Evolutionary conservation across 2,797 vertebrate genomes (phyloP), one percentile per base, ranked within the genome.

Genomic region (Muraenolepis orangiensis): DNA sequence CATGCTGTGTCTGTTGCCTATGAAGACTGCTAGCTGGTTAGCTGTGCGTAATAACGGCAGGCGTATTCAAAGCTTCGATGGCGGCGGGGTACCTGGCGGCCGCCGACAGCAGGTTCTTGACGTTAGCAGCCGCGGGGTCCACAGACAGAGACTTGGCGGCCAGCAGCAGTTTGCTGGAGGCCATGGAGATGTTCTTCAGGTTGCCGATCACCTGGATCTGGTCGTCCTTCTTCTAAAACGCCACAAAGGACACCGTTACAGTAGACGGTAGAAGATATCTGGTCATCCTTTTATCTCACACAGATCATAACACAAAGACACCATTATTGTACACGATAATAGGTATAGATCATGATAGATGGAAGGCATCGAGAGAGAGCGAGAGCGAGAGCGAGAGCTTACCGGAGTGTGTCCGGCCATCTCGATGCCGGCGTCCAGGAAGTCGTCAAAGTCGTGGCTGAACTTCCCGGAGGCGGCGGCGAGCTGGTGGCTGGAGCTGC

Each of bases 131-230:
- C 34, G 95, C 97, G 0, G 98, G 97, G 83, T 99, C 98, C 20
- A 99, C 97, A 66, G 98, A 99, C 16, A 99, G 94, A 80, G 97
- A 98, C 84, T 99, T 99, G 76, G 98, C 98, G 57, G 98, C 98
- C 79, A 99, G 87, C 74, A 99, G 88, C 79, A 99, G 91, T 82
- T 99, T 99, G 92, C 97, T 99, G 64, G 98, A 99, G 26, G 98
- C 97, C 98, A 99, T 99, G 16, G 98, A 99, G 88, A 99, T 99
- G 82, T 96, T 99, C 93, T 99, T 99, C 84, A 99, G 93, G 91
- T 98, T 99, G 31, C 98, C 96, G 79, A 99, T 96, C 77, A 99
- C 97, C 88, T 99, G 98, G 74, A 99, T 95, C 94, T 99, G 98
- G 91, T 99, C 98, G 76, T 99, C 98, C 90, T 98, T 98, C 16